phyloP scores from a whole-genome alignment of 2,888 invertebrate species.

The Villa cingulata region DNA sequence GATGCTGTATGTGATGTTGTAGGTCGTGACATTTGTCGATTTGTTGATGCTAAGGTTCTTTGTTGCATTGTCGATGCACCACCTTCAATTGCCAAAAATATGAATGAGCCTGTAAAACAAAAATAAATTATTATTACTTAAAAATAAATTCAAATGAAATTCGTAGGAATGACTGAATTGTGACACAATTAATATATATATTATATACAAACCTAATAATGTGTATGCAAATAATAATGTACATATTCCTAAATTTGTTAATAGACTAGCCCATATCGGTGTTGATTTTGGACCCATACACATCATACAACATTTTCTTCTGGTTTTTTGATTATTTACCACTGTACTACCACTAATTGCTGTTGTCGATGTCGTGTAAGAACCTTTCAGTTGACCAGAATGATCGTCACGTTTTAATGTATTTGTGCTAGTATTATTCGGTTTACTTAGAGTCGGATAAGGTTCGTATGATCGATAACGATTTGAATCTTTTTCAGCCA shows the following conservation, averaged over 20 bases:
- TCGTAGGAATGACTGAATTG: constrained; percentile 6
- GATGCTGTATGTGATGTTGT: constrained; percentile 17
- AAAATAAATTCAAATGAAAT: too few species aligned
- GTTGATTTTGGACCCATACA: constrained; percentile 22
- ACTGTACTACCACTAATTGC: background rate
- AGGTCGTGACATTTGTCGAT: constrained; percentile 25
- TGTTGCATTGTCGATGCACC: constrained; percentile 38
- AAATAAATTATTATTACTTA: too few species aligned
- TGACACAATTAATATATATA: too few species aligned
- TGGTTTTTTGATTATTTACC: constrained; percentile 1
- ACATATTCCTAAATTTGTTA: constrained; percentile 74
- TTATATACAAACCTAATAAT: constrained; percentile 40
- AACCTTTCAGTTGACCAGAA: constrained; percentile 8
- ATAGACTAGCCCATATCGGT: constrained; percentile 47
- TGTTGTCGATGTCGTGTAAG: background rate
- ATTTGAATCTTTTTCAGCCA: constrained; percentile 25
- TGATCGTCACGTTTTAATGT: constrained; percentile 23
- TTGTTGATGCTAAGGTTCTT: constrained; percentile 42
- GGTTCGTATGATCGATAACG: constrained; percentile 34
- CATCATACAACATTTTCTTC: constrained; percentile 18
- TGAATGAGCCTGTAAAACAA: constrained; percentile 52
- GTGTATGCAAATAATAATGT: constrained; percentile 69
- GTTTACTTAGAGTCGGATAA: constrained; percentile 25
- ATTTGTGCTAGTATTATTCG: constrained; percentile 19
- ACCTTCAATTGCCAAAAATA: constrained; percentile 74